Conservation (phyloP, 1,140 invertebrate species). For the Archegozetes longisetosus region DNA sequence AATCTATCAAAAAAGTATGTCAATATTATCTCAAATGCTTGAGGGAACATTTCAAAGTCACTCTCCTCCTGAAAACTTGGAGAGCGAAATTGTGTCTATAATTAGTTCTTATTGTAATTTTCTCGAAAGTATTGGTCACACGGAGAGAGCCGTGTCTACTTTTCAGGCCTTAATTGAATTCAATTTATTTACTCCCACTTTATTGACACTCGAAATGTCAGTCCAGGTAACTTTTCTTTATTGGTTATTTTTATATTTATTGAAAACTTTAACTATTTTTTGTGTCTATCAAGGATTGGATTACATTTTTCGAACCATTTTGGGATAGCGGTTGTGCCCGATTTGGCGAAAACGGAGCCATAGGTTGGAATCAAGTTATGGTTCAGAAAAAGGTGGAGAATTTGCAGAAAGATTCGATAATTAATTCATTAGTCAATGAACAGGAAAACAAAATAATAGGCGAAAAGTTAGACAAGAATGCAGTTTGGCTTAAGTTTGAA, state of each 20-base stretch:
- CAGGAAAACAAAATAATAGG: slow-evolving; percentile 22
- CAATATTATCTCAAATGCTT: slow-evolving; percentile 23
- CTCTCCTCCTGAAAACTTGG: slow-evolving; percentile 20
- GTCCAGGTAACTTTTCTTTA: slow-evolving; percentile 8
- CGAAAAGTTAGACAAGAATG: slow-evolving; percentile 19
- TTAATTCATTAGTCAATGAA: slow-evolving; percentile 23
- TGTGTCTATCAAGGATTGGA: slow-evolving; percentile 20
- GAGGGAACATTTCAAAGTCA: slow-evolving; percentile 25
- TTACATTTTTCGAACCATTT: slow-evolving; percentile 33
- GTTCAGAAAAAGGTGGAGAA: slow-evolving; percentile 15
- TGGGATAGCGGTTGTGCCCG: slow-evolving; percentile 35
- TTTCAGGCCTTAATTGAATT: slow-evolving; percentile 36
- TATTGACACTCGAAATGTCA: slow-evolving; percentile 13
- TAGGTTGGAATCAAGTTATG: slow-evolving; percentile 30
- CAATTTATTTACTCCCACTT: slow-evolving; percentile 30
- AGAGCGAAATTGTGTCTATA: slow-evolving; percentile 25
- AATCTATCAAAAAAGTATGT: slow-evolving; percentile 28
- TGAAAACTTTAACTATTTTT: not conserved
- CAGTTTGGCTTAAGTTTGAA: slow-evolving; percentile 33
- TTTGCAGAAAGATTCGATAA: slow-evolving; percentile 13
- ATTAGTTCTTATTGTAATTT: slow-evolving; percentile 30
- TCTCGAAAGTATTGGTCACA: slow-evolving; percentile 30
- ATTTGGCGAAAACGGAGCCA: slow-evolving; percentile 31
- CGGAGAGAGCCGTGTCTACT: slow-evolving; percentile 32
- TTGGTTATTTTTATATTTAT: not conserved